Conservation (phyloP, 2,113 vertebrate genomes). For the Ceuthmochares aereus region DNA sequence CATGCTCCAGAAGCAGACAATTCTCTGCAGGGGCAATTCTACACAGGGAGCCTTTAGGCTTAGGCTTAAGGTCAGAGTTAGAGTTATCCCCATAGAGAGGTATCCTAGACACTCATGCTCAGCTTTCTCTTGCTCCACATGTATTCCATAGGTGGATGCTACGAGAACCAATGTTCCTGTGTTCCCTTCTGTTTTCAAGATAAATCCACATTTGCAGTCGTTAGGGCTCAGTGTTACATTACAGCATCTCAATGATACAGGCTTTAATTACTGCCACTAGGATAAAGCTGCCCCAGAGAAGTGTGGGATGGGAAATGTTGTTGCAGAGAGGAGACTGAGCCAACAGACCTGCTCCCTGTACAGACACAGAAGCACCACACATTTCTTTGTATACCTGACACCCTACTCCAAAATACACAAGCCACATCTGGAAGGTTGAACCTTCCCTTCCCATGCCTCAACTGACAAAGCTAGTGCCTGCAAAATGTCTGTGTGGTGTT, state of each 20-base stretch:
- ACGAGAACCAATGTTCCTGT: neutral
- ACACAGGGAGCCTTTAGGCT: too few relatives aligned
- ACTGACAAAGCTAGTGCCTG: neutral
- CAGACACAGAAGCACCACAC: fast-evolving
- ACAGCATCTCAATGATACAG: neutral
- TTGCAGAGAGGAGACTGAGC: neutral
- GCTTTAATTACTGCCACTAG: neutral
- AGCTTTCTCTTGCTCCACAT: neutral
- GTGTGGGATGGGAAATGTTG: neutral
- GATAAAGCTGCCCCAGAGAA: neutral
- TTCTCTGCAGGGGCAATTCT: too few relatives aligned
- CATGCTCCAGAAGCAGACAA: too few relatives aligned
- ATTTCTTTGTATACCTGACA: neutral
- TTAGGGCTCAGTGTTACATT: neutral
- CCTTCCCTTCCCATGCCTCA: neutral
- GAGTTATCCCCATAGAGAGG: too few relatives aligned
- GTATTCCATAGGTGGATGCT: neutral
- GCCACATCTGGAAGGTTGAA: neutral
- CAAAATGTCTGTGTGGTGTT: neutral
- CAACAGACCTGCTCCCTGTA: neutral
- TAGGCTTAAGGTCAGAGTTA: too few relatives aligned
- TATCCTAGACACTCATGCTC: neutral
- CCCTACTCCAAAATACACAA: neutral
- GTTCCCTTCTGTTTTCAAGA: neutral
- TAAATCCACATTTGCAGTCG: neutral